These are phyloP conservation scores for Pseudachorutes palmiensis DNA, from an alignment of 1,140 invertebrate genomes.

Conservation along the genomic window DNA sequence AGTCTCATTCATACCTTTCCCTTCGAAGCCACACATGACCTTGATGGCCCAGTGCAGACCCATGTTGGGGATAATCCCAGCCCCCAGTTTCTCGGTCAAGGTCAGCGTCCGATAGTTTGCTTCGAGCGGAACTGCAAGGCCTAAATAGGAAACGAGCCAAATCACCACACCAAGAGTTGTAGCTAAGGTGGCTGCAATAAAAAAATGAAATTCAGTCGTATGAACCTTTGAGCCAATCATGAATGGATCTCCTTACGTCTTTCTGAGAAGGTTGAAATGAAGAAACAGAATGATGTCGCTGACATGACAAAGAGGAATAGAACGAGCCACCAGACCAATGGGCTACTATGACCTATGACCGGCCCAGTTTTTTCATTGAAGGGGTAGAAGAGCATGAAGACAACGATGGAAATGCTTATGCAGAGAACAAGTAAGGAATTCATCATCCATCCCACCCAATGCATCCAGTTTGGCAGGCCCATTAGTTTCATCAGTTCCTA, in stretches of 20 bases:
- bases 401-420: conserved; percentile 29
- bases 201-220: not conserved
- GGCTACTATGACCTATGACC: conserved; percentile 26
- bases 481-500: conserved; percentile 30
- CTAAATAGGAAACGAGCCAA: conserved; percentile 31
- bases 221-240: too few species aligned
- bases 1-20: not conserved
- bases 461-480: conserved; percentile 31
- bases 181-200: conserved; percentile 29
- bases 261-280: conserved; percentile 35
- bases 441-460: conserved; percentile 37
- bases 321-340: conserved; percentile 33
- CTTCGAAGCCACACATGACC: conserved; percentile 13
- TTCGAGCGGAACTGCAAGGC: conserved; percentile 9
- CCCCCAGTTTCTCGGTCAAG: conserved; percentile 19
- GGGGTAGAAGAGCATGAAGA: conserved; percentile 25
- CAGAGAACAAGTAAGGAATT: conserved; percentile 31
- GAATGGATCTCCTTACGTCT: too few species aligned
- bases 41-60: conserved; percentile 29
- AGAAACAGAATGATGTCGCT: conserved; percentile 33
- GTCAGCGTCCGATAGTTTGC: conserved; percentile 17
- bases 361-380: conserved; percentile 27
- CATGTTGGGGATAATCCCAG: conserved; percentile 30
- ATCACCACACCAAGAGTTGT: conserved; percentile 31
- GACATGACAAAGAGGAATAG: conserved; percentile 29